Evolutionary conservation across 35 echinoderm and acorn worm genomes (phyloP), one percentile per base, ranked within the genome.

Genomic region (Ophiothrix spiculata): DNA sequence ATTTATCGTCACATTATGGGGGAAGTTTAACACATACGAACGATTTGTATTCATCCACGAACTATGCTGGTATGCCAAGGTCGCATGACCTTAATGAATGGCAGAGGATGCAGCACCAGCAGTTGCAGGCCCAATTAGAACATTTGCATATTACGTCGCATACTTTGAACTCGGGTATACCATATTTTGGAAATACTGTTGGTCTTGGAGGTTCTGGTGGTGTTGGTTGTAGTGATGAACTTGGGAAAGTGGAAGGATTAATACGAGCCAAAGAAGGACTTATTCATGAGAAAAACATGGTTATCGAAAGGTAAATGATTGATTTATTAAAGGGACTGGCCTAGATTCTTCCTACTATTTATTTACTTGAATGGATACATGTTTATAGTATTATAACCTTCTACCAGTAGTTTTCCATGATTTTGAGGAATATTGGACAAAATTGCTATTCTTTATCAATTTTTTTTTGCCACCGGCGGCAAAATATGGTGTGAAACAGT

Each of bases 191-290:
- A 33, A 54, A 19, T 64, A 84, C 49, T 35, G 34, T 38, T 33
- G 46, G 21, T 35, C 34, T 16, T 1, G 23, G n/a, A 23, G 81
- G 19, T 36, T 37, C 33, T 17, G 54, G 37, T 37, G 38, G 38
- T n/a, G 14, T 38, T 36, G 35, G 63, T 3, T 84, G 33, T 63
- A 77, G 69, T 14, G 38, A 82, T 28, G 88, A 84, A 38, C 33
- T 81, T 1, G 81, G 77, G 25, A 90, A 90, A 40, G 25, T 90
- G 88, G 88, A 90, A 74, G 88, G 88, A 77, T 73, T 90, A 63
- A 90, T 90, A 39, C 32, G 88, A 37, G 88, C 88, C 64, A 90
- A 90, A 36, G 88, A 90, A 81, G 77, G 42, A 40, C 63, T 90
- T 36, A 33, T 90, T 19, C 80, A 90, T 38, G 88, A 90, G 54